These are phyloP conservation scores for Molossus molossus DNA, from an alignment of 2,797 vertebrate species.

Conservation along the genomic window DNA sequence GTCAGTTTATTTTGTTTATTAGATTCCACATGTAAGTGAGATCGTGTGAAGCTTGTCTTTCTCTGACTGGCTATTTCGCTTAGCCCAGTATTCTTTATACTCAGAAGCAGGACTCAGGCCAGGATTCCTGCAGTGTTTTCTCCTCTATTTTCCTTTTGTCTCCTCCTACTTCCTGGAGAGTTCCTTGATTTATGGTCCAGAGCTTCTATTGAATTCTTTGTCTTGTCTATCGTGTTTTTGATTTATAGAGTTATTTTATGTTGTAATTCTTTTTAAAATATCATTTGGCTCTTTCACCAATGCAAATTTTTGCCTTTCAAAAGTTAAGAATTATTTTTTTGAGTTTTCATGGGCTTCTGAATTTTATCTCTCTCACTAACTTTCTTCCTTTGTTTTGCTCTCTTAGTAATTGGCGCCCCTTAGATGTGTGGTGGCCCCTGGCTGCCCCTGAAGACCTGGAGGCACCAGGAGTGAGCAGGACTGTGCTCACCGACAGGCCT, in stretches of 20 bases:
- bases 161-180: slow-evolving; percentile 2
- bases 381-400: slow-evolving; percentile 41
- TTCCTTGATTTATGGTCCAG: neutral
- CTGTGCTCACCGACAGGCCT: neutral
- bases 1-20: too few species aligned
- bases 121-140: neutral
- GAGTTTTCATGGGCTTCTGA: slow-evolving; percentile 53
- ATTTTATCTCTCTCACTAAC: neutral
- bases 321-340: neutral
- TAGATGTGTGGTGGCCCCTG: neutral
- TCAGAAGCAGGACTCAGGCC: slow-evolving; percentile 4
- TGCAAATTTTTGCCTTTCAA: neutral
- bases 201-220: neutral
- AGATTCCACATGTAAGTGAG: too few species aligned
- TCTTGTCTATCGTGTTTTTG: neutral
- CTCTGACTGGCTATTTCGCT: too few species aligned
- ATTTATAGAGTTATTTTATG: neutral
- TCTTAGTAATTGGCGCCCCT: neutral
- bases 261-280: neutral
- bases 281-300: neutral
- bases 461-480: neutral
- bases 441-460: neutral
- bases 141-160: slow-evolving; percentile 3
- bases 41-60: too few species aligned
- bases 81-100: neutral